These are phyloP conservation scores for Microcebus lehilahytsara DNA, from an alignment of 2,113 vertebrate genomes.

Conservation along the genomic window DNA sequence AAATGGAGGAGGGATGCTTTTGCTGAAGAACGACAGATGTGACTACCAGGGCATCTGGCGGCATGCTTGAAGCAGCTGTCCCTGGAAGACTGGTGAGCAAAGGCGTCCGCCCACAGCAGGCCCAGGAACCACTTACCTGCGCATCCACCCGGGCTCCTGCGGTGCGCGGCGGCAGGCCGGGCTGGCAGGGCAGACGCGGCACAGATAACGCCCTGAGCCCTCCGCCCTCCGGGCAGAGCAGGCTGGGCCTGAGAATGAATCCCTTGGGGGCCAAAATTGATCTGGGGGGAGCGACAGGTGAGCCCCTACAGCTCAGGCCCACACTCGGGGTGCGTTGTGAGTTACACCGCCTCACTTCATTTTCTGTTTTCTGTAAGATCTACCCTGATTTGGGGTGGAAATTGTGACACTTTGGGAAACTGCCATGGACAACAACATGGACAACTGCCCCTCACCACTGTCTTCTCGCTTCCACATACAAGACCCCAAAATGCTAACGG, in stretches of 20 bases:
- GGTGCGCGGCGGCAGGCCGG: background rate
- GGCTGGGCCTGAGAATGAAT: background rate
- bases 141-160: too few relatives aligned
- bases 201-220: background rate
- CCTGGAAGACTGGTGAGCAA: background rate
- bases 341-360: background rate
- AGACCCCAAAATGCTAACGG: background rate
- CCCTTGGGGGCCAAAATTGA: fast-evolving
- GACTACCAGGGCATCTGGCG: background rate
- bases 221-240: too few relatives aligned
- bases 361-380: background rate
- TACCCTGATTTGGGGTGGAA: background rate
- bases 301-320: background rate
- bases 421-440: background rate
- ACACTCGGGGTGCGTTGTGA: fast-evolving
- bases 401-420: background rate
- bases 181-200: background rate
- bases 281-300: background rate
- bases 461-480: background rate
- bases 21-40: background rate
- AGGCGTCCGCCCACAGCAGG: fast-evolving
- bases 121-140: background rate
- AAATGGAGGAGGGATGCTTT: background rate
- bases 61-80: background rate
- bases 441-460: fast-evolving